Evolutionary conservation across 2,888 invertebrate genomes (phyloP).

Genomic region (Scaptomyza flava): DNA sequence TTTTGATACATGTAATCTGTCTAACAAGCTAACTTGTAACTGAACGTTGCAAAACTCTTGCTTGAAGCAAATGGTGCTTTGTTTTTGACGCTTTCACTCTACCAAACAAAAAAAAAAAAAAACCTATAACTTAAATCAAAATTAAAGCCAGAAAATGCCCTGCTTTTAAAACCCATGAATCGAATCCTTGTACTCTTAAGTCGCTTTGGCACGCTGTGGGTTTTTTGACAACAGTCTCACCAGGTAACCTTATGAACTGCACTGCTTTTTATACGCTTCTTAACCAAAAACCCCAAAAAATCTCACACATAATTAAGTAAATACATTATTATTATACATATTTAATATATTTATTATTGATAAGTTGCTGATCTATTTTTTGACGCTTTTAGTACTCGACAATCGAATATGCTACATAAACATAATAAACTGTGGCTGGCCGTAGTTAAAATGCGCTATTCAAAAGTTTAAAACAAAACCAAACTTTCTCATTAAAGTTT

Average conservation of each 20-base stretch:
- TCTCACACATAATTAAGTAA: conserved; percentile 41
- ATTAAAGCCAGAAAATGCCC: conserved; percentile 34
- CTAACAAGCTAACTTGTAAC: conserved; percentile 52
- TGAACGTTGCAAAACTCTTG: conserved; percentile 67
- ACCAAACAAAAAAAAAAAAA: conserved; percentile 12
- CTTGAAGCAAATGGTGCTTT: conserved; percentile 60
- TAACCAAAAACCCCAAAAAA: conserved; percentile 52
- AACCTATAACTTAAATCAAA: conserved; percentile 36
- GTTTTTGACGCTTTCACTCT: conserved; percentile 62
- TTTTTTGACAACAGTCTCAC: conserved; percentile 87
- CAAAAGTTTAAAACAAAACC: not conserved
- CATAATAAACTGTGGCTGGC: conserved; percentile 15
- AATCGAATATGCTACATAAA: not conserved
- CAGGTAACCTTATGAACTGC: conserved; percentile 87
- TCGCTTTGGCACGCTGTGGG: conserved; percentile 88
- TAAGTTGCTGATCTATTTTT: conserved; percentile 58
- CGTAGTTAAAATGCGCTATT: conserved; percentile 27
- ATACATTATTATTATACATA: conserved; percentile 5
- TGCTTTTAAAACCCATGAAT: conserved; percentile 37
- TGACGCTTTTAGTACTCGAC: conserved; percentile 31
- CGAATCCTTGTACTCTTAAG: conserved; percentile 76
- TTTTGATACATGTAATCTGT: conserved; percentile 51
- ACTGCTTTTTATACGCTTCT: conserved; percentile 85
- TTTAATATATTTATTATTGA: conserved; percentile 9
- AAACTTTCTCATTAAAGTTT: no score